Evolutionary conservation across 2,113 vertebrate genomes (phyloP).

Genomic region (Benthochromis sp.): DNA sequence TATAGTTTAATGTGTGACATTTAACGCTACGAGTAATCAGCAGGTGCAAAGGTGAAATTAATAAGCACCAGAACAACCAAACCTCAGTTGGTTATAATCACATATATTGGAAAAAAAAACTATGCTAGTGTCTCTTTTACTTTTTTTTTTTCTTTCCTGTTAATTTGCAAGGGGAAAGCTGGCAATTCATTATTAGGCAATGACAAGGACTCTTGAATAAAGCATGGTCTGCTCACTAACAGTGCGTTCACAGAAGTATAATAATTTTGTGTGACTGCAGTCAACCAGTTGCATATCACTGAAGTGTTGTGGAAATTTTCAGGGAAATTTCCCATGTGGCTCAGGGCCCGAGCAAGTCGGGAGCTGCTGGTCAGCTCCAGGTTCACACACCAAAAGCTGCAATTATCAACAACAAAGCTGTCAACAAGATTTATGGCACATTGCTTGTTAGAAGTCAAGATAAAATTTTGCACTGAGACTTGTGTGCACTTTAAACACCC

Average conservation of each 20-base stretch:
- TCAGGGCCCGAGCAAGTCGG: background rate
- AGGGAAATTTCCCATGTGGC: conserved; percentile 26
- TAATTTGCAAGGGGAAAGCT: background rate
- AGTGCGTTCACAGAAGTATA: background rate
- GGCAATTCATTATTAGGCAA: background rate
- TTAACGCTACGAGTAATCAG: background rate
- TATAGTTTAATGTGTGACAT: background rate
- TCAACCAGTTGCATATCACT: background rate
- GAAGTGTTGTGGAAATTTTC: background rate
- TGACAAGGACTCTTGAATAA: background rate
- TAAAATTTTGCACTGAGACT: background rate
- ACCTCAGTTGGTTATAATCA: background rate
- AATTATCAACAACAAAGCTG: conserved; percentile 62
- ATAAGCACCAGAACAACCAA: background rate
- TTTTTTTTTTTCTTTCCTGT: background rate
- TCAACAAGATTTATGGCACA: conserved; percentile 72
- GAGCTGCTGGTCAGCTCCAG: background rate
- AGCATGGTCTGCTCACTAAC: background rate
- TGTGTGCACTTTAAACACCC: background rate
- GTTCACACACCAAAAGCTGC: conserved; percentile 5
- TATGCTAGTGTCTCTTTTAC: background rate
- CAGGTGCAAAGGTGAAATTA: background rate
- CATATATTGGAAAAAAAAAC: too few species aligned
- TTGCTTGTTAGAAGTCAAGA: conserved; percentile 11
- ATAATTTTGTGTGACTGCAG: background rate